phyloP scores from a whole-genome alignment of 2,888 invertebrate genomes.

The Diplazon laetatorius region DNA sequence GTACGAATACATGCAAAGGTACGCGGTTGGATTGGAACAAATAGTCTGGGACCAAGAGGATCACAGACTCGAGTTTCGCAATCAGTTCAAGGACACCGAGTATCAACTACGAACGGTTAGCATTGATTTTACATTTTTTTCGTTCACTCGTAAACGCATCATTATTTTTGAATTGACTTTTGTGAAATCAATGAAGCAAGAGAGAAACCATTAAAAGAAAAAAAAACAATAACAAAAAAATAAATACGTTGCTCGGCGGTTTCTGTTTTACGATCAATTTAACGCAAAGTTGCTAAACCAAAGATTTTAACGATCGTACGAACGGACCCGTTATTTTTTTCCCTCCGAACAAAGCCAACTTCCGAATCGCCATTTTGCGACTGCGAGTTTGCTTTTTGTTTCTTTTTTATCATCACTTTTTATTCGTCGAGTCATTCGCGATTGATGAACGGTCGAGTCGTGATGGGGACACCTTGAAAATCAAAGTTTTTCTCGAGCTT shows the following conservation, averaged over 20 bases:
- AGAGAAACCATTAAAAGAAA: background rate
- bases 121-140: slow-evolving; percentile 59
- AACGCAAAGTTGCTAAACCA: slow-evolving; percentile 64
- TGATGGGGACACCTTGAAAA: too few relatives aligned
- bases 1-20: slow-evolving; percentile 88
- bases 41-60: slow-evolving; percentile 86
- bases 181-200: background rate
- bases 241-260: slow-evolving; percentile 55
- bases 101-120: slow-evolving; percentile 85
- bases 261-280: slow-evolving; percentile 73
- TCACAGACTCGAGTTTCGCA: slow-evolving; percentile 82
- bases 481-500: too few relatives aligned
- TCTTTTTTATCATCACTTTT: too few relatives aligned
- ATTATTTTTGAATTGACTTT: background rate
- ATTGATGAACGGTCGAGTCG: background rate
- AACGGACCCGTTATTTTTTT: slow-evolving; percentile 25
- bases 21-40: slow-evolving; percentile 88
- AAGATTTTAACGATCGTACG: slow-evolving; percentile 70
- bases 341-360: background rate
- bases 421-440: background rate
- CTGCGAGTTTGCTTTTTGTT: background rate
- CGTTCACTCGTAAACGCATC: background rate
- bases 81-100: slow-evolving; percentile 85
- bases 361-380: background rate
- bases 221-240: slow-evolving; percentile 21